These are phyloP conservation scores for Thalassaphorura encarpata DNA, from an alignment of 1,140 invertebrate species.

Conservation along the genomic window DNA sequence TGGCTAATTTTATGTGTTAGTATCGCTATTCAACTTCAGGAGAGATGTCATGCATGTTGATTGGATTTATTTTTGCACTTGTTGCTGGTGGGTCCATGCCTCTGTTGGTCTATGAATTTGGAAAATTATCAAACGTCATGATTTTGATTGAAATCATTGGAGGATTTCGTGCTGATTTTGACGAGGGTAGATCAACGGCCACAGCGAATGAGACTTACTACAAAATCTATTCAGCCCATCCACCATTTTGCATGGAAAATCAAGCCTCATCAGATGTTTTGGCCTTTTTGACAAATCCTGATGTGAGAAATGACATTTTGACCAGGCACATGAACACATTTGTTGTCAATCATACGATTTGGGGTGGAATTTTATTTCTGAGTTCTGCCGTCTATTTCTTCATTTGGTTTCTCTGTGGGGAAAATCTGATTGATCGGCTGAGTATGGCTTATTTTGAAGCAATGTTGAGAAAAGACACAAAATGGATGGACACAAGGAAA, in stretches of 20 bases:
- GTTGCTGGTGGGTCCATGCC: background rate
- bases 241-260: background rate
- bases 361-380: background rate
- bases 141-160: background rate
- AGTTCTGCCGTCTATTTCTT: background rate
- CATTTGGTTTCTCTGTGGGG: background rate
- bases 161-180: too few species aligned
- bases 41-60: background rate
- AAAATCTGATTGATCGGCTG: background rate
- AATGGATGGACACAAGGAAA: background rate
- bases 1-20: too few species aligned
- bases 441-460: background rate
- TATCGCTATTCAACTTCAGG: background rate
- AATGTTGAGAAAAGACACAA: background rate
- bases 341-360: background rate
- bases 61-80: background rate
- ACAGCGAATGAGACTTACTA: background rate
- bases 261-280: background rate
- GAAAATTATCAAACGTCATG: background rate
- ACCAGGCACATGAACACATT: background rate
- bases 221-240: background rate
- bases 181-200: too few species aligned
- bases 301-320: background rate
- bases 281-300: background rate
- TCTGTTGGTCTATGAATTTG: background rate